Conservation (phyloP, 2,888 invertebrate genomes). For the Eupithecia tripunctaria region DNA sequence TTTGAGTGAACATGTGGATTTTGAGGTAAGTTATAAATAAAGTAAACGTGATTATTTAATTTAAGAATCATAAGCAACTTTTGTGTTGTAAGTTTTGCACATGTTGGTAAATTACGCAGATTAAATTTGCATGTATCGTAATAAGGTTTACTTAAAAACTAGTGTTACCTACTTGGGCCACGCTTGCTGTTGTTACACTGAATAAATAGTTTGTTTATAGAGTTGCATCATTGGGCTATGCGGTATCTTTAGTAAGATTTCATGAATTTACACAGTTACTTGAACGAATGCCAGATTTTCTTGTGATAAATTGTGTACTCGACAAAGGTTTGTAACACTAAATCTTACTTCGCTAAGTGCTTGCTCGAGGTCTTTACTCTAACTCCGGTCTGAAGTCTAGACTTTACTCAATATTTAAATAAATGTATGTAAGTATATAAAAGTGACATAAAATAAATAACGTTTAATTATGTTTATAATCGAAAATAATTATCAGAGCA, state of each 20-base stretch:
- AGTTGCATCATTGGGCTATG: constrained; percentile 34
- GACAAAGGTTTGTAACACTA: not conserved
- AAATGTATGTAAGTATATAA: not conserved
- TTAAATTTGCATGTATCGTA: constrained; percentile 30
- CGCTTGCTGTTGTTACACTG: constrained; percentile 18
- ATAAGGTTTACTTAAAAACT: constrained; percentile 31
- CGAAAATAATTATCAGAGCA: constrained; percentile 5
- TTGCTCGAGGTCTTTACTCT: not conserved
- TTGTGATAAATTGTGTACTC: constrained; percentile 19
- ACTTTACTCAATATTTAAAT: not conserved
- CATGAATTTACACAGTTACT: constrained; percentile 23
- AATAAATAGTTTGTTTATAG: constrained; percentile 18
- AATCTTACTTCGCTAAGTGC: constrained; percentile 16
- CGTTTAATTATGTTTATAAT: not conserved
- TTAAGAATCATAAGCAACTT: not conserved
- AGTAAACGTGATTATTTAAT: not conserved
- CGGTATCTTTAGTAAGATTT: constrained; percentile 30
- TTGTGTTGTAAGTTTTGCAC: constrained; percentile 13
- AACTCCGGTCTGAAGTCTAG: not conserved
- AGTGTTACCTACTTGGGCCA: constrained; percentile 28
- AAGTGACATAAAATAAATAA: not conserved
- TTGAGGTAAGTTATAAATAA: not conserved
- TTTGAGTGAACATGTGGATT: not conserved
- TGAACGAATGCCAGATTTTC: constrained; percentile 29
- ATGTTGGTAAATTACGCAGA: constrained; percentile 30